Conservation (phyloP, 2,113 vertebrate genomes). For the Balaenoptera acutorostrata region DNA sequence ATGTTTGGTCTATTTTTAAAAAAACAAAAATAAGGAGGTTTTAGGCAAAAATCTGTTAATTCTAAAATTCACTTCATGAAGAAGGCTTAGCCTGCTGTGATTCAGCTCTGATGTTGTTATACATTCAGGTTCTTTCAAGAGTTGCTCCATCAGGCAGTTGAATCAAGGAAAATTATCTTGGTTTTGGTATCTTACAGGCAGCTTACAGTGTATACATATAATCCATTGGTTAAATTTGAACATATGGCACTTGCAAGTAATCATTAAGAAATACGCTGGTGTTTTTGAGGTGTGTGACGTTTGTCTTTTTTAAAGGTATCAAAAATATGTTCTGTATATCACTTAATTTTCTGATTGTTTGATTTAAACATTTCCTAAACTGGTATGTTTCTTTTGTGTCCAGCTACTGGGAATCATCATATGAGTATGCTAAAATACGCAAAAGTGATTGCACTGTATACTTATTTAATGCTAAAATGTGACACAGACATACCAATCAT, state of each 20-base stretch:
- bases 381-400: neutral
- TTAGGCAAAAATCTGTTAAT: neutral
- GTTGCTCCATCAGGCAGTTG: neutral
- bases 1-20: neutral
- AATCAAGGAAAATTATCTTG: neutral
- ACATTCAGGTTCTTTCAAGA: neutral
- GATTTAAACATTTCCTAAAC: neutral
- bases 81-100: neutral
- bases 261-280: neutral
- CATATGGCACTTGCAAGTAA: neutral
- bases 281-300: conserved; percentile 1
- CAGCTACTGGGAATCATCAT: neutral
- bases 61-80: conserved; percentile 12
- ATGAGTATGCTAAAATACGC: neutral
- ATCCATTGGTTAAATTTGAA: neutral
- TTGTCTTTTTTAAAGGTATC: neutral
- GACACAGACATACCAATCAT: neutral
- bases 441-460: neutral
- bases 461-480: neutral
- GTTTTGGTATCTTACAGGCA: neutral
- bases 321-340: neutral
- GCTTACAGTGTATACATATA: neutral
- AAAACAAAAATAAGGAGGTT: conserved; percentile 21
- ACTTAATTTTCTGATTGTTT: neutral
- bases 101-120: neutral